Base-by-base conservation (phyloP, 2,888 invertebrate genomes). In the Rotaria socialis region DNA sequence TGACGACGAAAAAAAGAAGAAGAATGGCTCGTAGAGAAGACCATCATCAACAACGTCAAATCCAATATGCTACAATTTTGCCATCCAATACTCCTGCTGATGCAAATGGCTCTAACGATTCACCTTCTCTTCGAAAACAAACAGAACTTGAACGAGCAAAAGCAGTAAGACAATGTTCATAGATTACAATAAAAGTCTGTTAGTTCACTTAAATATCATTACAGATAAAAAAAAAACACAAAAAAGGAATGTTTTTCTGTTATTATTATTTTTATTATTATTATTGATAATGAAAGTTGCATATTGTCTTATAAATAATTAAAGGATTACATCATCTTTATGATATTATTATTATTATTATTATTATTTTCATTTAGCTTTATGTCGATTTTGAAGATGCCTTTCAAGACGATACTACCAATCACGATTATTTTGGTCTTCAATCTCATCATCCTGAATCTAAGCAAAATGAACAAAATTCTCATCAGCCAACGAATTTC, bases 371-470 rank as follows among this genome's bases (percentile, higher is more conserved):
- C 3, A 4, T 41, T 41, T 47, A 80, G 80, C n/a, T 80, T 22
- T 80, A 80, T 80, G 47, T 47, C 47, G 80, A 80, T 7, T 80
- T 80, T 47, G 80, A 80, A 24, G 47, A 80, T 80, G 80, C 80
- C 7, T 80, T 80, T 80, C 80, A 80, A 47, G 47, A 43, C 19
- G n/a, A 80, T n/a, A 47, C 10, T 14, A 43, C 35, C 35, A 47
- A 47, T 47, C 35, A 67, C 7, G 80, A 80, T 80, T 80, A 80
- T n/a, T 80, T 80, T n/a, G 80, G 80, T 80, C n/a, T 24, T 47
- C 47, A 43, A n/a, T 2, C 43, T 11, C 67, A 67, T 27, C 67
- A 67, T 27, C 10, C 27, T 19, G 19, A 22, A 47, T 47, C 11
- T 4, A 22, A 80, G 14, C 52, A 16, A 4, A 52, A 16, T 52